Conservation (phyloP, 2,113 vertebrate species). For the Alethe castanea region DNA sequence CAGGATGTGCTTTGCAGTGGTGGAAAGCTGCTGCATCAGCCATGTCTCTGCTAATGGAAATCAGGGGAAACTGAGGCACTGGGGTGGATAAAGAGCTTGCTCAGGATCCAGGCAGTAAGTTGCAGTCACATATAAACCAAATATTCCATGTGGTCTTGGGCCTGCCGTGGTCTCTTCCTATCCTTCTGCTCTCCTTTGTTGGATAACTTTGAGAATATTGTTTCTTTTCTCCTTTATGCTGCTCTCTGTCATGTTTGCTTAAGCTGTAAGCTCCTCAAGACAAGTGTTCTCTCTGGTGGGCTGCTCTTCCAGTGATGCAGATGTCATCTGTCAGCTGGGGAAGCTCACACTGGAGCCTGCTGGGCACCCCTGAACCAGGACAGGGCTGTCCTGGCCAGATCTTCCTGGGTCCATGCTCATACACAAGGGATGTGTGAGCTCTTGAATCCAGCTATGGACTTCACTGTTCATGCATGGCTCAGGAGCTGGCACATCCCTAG, state of each 20-base stretch:
- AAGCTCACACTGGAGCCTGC: not conserved
- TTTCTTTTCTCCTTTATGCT: not conserved
- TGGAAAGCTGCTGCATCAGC: not conserved
- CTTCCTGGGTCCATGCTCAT: rapidly evolving
- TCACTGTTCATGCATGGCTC: not conserved
- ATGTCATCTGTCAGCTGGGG: not conserved
- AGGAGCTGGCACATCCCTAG: not conserved
- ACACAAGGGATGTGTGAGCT: rapidly evolving
- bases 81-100: not conserved
- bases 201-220: not conserved
- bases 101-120: not conserved
- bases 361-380: not conserved
- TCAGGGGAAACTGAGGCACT: not conserved
- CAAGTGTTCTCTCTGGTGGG: not conserved
- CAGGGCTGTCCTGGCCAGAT: not conserved
- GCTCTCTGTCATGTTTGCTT: not conserved
- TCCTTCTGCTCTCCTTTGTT: not conserved
- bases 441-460: not conserved
- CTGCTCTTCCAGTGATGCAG: not conserved
- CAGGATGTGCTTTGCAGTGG: not conserved
- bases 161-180: not conserved
- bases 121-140: not conserved
- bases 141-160: not conserved
- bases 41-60: not conserved
- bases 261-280: not conserved